These are phyloP conservation scores for Bimastos eiseni DNA, from an alignment of 2,888 invertebrate species.

Conservation along the genomic window DNA sequence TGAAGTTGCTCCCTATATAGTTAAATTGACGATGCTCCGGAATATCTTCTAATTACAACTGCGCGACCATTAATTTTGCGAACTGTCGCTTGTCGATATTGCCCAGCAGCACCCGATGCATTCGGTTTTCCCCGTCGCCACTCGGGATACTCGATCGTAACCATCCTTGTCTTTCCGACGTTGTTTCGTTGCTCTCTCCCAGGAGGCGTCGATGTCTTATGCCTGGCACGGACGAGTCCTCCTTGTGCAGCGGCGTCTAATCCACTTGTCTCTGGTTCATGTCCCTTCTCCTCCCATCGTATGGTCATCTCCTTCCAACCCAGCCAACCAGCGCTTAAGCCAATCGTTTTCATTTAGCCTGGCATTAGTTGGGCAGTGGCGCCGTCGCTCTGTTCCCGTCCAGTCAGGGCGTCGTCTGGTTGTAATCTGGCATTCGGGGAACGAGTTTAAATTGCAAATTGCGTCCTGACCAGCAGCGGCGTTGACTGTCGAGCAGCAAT, in stretches of 20 bases:
- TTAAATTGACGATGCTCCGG: no score
- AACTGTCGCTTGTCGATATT: background rate
- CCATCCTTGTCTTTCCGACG: background rate
- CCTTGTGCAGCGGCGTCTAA: background rate
- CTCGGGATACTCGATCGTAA: background rate
- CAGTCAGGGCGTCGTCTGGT: background rate
- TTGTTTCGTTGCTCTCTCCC: background rate
- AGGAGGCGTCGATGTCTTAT: background rate
- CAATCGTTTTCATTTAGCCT: conserved; percentile 13
- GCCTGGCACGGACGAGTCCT: background rate
- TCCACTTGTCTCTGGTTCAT: background rate
- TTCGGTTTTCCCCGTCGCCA: background rate
- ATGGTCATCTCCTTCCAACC: background rate
- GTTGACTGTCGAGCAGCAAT: background rate
- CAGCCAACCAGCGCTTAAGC: background rate
- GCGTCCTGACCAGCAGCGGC: conserved; percentile 16
- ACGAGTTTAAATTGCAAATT: conserved; percentile 17
- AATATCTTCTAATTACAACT: no score
- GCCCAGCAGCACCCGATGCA: background rate
- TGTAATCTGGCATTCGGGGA: background rate
- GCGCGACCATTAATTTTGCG: background rate
- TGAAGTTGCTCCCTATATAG: no score
- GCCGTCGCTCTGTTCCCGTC: background rate
- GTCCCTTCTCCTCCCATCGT: background rate
- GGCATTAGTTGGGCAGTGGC: background rate